phyloP scores from a whole-genome alignment of 2,888 invertebrate genomes.

The Rotaria sp. region DNA sequence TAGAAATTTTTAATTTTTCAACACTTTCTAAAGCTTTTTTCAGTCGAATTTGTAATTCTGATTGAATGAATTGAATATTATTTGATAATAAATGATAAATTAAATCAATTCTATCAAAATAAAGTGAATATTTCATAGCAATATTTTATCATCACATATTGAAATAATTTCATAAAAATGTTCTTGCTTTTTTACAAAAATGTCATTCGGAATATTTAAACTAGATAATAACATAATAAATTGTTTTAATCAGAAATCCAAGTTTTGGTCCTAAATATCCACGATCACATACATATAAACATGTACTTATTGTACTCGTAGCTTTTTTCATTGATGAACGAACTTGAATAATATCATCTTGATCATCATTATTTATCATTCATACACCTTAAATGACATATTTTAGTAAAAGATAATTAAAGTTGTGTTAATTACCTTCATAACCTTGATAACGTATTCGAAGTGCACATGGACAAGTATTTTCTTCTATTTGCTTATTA shows the following conservation, averaged over 20 bases:
- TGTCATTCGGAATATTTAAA: background rate
- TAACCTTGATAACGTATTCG: conserved; percentile 13
- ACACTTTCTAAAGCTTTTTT: no score
- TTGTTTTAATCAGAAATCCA: background rate
- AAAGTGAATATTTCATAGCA: background rate
- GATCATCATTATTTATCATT: background rate
- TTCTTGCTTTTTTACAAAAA: background rate
- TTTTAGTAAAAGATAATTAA: background rate
- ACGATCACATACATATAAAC: background rate
- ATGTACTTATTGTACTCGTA: background rate
- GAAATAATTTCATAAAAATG: background rate
- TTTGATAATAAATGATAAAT: background rate
- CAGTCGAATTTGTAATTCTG: background rate
- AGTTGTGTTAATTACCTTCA: background rate
- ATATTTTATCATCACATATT: background rate
- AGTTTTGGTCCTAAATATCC: background rate
- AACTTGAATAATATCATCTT: background rate
- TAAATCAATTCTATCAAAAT: background rate
- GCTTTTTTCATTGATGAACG: background rate
- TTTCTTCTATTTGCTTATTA: background rate
- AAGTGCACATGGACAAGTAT: background rate
- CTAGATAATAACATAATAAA: background rate
- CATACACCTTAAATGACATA: background rate
- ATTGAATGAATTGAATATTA: background rate
- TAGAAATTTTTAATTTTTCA: no score